phyloP scores from a whole-genome alignment of 2,888 invertebrate species.

The Bugulina stolonifera region DNA sequence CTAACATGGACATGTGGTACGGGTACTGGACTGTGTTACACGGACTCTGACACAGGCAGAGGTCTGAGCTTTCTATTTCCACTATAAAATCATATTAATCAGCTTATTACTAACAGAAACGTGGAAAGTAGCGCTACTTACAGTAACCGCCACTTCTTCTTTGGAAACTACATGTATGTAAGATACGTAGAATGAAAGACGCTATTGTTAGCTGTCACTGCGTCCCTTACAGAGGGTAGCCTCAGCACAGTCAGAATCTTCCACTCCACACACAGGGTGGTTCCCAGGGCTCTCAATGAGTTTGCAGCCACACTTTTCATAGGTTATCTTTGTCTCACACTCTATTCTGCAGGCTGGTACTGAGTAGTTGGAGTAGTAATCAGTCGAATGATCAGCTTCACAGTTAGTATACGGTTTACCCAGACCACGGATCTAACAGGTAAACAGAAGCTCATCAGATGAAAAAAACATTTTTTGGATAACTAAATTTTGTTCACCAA shows the following conservation, averaged over 20 bases:
- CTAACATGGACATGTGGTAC: not conserved
- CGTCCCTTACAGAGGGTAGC: not conserved
- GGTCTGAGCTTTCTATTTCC: slow-evolving; percentile 11
- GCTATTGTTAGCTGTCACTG: too few relatives aligned
- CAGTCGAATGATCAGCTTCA: not conserved
- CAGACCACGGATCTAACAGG: not conserved
- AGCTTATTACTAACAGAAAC: too few relatives aligned
- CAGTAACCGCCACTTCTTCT: too few relatives aligned
- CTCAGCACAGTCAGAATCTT: slow-evolving; percentile 1
- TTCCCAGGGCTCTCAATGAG: slow-evolving; percentile 20
- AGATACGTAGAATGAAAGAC: too few relatives aligned
- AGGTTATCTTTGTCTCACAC: slow-evolving; percentile 14
- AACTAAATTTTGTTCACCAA: too few relatives aligned
- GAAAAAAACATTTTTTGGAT: too few relatives aligned
- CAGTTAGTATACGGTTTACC: not conserved
- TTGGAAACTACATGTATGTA: too few relatives aligned
- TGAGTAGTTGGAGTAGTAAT: slow-evolving; percentile 4
- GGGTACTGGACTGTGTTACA: slow-evolving; percentile 19
- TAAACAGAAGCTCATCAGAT: too few relatives aligned
- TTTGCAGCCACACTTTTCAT: not conserved
- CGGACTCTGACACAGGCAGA: not conserved
- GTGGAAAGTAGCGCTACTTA: too few relatives aligned
- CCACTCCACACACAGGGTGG: not conserved
- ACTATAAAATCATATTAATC: too few relatives aligned
- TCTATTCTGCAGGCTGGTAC: slow-evolving; percentile 19